Percentiles rank a stretch among this genome's conserved stretches.
Conservation (phyloP, 2,113 vertebrate genomes). For the Bungarus multicinctus region DNA sequence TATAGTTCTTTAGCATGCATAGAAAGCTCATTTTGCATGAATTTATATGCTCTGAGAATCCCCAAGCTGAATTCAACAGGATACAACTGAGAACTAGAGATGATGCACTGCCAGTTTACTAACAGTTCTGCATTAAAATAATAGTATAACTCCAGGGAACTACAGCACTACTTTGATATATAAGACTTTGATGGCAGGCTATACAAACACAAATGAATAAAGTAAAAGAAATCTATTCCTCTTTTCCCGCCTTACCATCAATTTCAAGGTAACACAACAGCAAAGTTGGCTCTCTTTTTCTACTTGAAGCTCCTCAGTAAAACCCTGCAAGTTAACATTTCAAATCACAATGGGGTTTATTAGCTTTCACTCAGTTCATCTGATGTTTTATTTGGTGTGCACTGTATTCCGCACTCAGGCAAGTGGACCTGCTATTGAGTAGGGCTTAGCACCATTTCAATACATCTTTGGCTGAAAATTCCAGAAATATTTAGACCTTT, state of each 20-base stretch:
- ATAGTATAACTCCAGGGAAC: slow-evolving; percentile 21
- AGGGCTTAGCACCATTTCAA: not conserved
- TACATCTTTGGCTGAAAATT: not conserved
- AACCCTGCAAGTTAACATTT: slow-evolving; percentile 16
- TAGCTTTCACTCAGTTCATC: slow-evolving; percentile 5
- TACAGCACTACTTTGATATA: slow-evolving; percentile 24
- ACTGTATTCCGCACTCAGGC: not conserved
- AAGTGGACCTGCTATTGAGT: not conserved
- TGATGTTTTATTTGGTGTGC: slow-evolving; percentile 9
- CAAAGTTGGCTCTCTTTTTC: slow-evolving; percentile 11
- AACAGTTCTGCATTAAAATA: slow-evolving; percentile 8
- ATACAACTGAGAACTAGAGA: slow-evolving; percentile 1
- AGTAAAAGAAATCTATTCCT: slow-evolving; percentile 6
- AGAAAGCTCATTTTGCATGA: not conserved
- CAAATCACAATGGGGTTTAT: slow-evolving; percentile 26
- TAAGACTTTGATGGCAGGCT: slow-evolving; percentile 22
- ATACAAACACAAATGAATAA: slow-evolving; percentile 26
- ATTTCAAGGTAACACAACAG: slow-evolving; percentile 4
- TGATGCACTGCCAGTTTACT: not conserved
- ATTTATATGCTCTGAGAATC: not conserved
- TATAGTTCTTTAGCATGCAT: not conserved
- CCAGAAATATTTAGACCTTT: not conserved
- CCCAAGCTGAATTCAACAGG: not conserved
- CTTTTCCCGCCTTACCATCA: not conserved
- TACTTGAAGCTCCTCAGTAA: slow-evolving; percentile 6